Evolutionary conservation across 2,888 invertebrate genomes (phyloP).

Genomic region (Perdita meconis): DNA sequence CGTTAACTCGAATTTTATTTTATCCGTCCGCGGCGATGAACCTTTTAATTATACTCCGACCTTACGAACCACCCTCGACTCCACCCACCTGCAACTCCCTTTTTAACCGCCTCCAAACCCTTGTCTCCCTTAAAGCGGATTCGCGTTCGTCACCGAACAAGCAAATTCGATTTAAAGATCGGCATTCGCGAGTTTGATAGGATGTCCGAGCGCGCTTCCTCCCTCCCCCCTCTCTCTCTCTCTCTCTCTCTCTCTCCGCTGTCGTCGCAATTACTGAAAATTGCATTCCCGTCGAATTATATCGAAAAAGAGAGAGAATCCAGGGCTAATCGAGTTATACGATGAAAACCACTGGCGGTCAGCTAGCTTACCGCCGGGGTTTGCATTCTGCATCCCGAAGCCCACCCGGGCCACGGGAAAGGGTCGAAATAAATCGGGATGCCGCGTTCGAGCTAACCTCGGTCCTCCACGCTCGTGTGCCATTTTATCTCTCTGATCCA

Average conservation of each 20-base stretch:
- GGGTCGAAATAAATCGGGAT: conserved; percentile 78
- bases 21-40: not conserved
- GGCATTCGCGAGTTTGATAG: conserved; percentile 61
- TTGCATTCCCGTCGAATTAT: conserved; percentile 79
- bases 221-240: no score
- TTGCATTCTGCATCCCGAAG: conserved; percentile 74
- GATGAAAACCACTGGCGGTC: conserved; percentile 82
- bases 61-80: not conserved
- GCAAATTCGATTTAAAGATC: conserved; percentile 70
- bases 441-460: conserved; percentile 67
- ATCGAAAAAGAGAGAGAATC: conserved; percentile 75
- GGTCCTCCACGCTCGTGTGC: not conserved
- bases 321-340: conserved; percentile 81
- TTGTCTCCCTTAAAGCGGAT: not conserved
- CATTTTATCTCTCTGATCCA: not conserved
- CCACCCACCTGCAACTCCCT: not conserved
- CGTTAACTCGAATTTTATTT: conserved; percentile 22
- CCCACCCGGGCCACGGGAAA: conserved; percentile 59
- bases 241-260: conserved; percentile 66
- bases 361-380: conserved; percentile 78
- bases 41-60: conserved; percentile 8
- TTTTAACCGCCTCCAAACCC: no score
- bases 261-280: conserved; percentile 79
- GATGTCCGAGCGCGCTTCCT: conserved; percentile 54
- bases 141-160: conserved; percentile 31